A percentile compares a stretch with the other conserved stretches of the same genome.
Conservation (phyloP, 2,888 invertebrate genomes). For the Osmoderma eremita region DNA sequence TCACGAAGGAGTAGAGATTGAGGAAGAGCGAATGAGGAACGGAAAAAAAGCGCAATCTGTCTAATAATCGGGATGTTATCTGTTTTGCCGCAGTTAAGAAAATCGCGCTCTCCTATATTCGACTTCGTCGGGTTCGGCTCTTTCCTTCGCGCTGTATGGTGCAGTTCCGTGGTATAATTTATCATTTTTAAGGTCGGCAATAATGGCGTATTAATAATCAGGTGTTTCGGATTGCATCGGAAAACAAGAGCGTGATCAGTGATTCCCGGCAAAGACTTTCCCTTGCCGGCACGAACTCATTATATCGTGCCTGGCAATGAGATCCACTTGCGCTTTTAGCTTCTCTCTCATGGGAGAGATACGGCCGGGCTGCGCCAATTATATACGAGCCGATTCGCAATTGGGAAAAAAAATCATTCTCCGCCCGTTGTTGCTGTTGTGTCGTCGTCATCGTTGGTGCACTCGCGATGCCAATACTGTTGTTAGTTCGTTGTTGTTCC, state of each 20-base stretch:
- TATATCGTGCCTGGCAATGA: slow-evolving; percentile 44
- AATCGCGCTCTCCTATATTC: slow-evolving; percentile 11
- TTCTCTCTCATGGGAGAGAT: slow-evolving; percentile 38
- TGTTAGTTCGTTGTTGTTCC: slow-evolving; percentile 13
- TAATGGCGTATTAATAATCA: slow-evolving; percentile 44
- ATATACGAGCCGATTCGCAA: slow-evolving; percentile 24
- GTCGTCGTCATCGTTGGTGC: neutral
- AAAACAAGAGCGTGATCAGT: slow-evolving; percentile 44
- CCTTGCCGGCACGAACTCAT: slow-evolving; percentile 44
- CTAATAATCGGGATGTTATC: slow-evolving; percentile 35
- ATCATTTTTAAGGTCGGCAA: slow-evolving; percentile 35
- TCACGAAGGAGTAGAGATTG: slow-evolving; percentile 6
- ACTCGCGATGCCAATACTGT: neutral
- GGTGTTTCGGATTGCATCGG: slow-evolving; percentile 44
- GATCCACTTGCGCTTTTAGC: slow-evolving; percentile 39
- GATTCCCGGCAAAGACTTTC: slow-evolving; percentile 43
- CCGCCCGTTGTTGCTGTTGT: slow-evolving; percentile 5
- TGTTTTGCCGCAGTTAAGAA: slow-evolving; percentile 22
- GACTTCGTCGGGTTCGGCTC: neutral
- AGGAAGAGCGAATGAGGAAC: neutral
- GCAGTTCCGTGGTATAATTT: slow-evolving; percentile 42
- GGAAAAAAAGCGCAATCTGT: slow-evolving; percentile 10
- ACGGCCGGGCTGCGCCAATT: slow-evolving; percentile 33
- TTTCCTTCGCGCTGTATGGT: slow-evolving; percentile 23
- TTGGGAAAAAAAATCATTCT: slow-evolving; percentile 14